Conservation (phyloP, 2,113 vertebrate genomes). For the Alaudala cheleensis region DNA sequence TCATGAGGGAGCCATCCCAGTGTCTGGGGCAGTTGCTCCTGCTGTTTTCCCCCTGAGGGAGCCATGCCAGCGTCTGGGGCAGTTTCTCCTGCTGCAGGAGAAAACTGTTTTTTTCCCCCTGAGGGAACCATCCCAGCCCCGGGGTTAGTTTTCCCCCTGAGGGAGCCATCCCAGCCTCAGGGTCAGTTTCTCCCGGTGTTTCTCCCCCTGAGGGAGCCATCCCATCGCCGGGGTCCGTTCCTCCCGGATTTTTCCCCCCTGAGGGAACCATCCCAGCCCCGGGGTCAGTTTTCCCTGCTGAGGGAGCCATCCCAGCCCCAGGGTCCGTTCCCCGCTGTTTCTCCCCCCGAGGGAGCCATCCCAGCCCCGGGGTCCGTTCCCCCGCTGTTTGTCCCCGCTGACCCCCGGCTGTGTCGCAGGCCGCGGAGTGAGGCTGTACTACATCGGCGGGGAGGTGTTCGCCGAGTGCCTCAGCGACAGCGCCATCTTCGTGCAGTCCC, state of each 20-base stretch:
- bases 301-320: neutral
- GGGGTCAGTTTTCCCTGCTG: fast-evolving
- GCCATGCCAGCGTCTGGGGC: too few species aligned
- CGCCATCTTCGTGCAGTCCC: slow-evolving; percentile 98
- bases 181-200: neutral
- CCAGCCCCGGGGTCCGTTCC: neutral
- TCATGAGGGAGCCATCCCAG: neutral
- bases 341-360: neutral
- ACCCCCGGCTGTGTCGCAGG: slow-evolving; percentile 65
- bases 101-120: too few species aligned
- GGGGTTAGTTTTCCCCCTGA: neutral
- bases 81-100: too few species aligned
- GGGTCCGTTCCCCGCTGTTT: fast-evolving
- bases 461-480: slow-evolving; percentile 98
- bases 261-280: neutral
- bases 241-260: neutral
- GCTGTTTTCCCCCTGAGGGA: neutral
- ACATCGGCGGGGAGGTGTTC: slow-evolving; percentile 98
- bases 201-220: neutral
- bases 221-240: neutral
- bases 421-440: slow-evolving; percentile 93
- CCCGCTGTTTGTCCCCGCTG: neutral
- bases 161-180: neutral
- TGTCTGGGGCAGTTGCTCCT: neutral
- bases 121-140: neutral